Conservation (phyloP, 2,797 vertebrate species). For the Telmatherina bonti region DNA sequence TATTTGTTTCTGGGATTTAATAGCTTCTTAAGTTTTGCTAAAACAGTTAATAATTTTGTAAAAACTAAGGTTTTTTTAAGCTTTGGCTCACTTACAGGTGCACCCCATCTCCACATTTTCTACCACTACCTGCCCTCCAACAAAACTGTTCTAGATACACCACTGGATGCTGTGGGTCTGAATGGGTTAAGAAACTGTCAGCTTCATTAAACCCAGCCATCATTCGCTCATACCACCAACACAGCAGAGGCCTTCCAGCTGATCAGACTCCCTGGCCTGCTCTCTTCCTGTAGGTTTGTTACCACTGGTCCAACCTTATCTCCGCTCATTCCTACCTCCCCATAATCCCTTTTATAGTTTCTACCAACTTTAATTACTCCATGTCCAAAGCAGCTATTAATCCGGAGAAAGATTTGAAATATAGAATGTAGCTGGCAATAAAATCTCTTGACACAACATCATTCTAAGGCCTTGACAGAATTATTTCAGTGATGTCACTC, state of each 20-base stretch:
- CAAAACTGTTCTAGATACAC: not conserved
- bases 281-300: conserved; percentile 55
- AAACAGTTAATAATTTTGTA: too few relatives aligned
- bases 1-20: too few relatives aligned
- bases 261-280: conserved; percentile 20
- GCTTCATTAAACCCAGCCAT: conserved; percentile 37
- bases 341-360: conserved; percentile 66
- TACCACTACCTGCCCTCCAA: too few relatives aligned
- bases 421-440: conserved; percentile 39
- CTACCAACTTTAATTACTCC: conserved; percentile 71
- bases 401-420: conserved; percentile 58
- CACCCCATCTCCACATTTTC: too few relatives aligned
- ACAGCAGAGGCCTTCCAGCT: not conserved
- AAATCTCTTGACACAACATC: conserved; percentile 34
- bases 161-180: not conserved
- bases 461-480: conserved; percentile 41
- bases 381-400: conserved; percentile 67
- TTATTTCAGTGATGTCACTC: conserved; percentile 22
- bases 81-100: too few relatives aligned
- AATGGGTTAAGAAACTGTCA: conserved; percentile 23
- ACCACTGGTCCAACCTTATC: conserved; percentile 48
- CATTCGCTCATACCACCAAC: conserved; percentile 22
- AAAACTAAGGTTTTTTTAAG: too few relatives aligned
- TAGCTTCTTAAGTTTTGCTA: too few relatives aligned
- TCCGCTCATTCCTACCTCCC: conserved; percentile 53